Evolutionary conservation across 2,797 vertebrate genomes (phyloP), one percentile per base, ranked within the genome.

Genomic region (Galagoides demidoff): DNA sequence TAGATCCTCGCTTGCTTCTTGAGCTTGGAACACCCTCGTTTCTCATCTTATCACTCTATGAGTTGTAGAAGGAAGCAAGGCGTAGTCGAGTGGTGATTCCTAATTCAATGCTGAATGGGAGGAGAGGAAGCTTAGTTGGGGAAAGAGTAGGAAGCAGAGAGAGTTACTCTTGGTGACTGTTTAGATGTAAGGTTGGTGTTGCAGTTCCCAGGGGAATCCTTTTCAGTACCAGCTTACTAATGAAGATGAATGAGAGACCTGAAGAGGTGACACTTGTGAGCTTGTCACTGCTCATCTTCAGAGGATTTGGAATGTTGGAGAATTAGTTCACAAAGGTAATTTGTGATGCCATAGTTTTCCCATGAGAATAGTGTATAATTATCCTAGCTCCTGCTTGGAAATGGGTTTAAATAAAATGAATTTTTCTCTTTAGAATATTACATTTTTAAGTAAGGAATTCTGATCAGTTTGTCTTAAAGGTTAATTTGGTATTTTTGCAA

Each of bases 291-390:
- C 23, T 49, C 29, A 1, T 23, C 22, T 64, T 52, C 76, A 88
- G 64, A 94, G 49, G 43, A 87, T 77, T 31, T 94, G 89, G 78
- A 1, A 94, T 96, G 29, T 59, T 76, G 55, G 55, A 45, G 74
- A 68, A 68, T 96, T 96, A 81, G 73, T 96, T 39, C 39, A 0
- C 11, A 43, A 43, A 2, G 31, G 19, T 90, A 92, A 52, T 96
- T 92, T 92, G 84, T 89, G 70, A 20, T 84, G 70, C 55, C 95
- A 73, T 95, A 91, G 17, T 81, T 90, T 84, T 95, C 61, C 86
- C 34, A 7, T 27, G 49, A 52, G 5, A 79, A 29, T n/a, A 5
- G 14, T 92, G 11, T 85, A 23, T 95, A 95, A 93, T 90, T 25
- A 49, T 79, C 76, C 88, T 2, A 83, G 79, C 76, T 85, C 86